These are phyloP conservation scores for Pelecanus crispus DNA, from an alignment of 2,113 vertebrate species.

Conservation along the genomic window DNA sequence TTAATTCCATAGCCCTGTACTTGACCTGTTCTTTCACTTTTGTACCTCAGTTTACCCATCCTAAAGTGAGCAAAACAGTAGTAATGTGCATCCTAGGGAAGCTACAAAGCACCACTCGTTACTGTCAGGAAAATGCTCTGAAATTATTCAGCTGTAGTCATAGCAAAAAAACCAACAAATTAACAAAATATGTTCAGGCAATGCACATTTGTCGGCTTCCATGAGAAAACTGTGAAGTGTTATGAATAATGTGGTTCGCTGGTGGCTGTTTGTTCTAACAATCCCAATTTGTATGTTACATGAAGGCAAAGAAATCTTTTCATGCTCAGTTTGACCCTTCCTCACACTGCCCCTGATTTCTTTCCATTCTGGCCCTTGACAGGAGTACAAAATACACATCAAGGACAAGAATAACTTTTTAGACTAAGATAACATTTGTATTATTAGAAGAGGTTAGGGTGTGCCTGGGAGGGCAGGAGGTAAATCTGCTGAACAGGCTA, in stretches of 20 bases:
- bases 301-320: conserved; percentile 19
- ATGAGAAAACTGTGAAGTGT: conserved; percentile 57
- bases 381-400: conserved; percentile 4
- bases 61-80: neutral
- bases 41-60: neutral
- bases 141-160: conserved; percentile 48
- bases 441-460: conserved; percentile 50
- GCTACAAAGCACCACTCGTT: neutral
- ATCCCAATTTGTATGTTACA: neutral
- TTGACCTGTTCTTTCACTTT: neutral
- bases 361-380: conserved; percentile 13
- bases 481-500: conserved; percentile 39
- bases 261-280: conserved; percentile 45
- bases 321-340: conserved; percentile 29
- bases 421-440: conserved; percentile 13
- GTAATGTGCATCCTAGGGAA: neutral
- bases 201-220: conserved; percentile 45
- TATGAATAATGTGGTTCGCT: conserved; percentile 53
- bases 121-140: conserved; percentile 18
- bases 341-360: neutral
- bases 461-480: conserved; percentile 42
- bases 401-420: conserved; percentile 44
- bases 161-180: conserved; percentile 6
- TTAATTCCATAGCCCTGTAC: neutral
- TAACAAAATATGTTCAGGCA: conserved; percentile 63